Percentiles rank a stretch among this genome's conserved stretches.
phyloP scores from a whole-genome alignment of 2,797 vertebrate genomes.

The Notoglanidium macrostoma region DNA sequence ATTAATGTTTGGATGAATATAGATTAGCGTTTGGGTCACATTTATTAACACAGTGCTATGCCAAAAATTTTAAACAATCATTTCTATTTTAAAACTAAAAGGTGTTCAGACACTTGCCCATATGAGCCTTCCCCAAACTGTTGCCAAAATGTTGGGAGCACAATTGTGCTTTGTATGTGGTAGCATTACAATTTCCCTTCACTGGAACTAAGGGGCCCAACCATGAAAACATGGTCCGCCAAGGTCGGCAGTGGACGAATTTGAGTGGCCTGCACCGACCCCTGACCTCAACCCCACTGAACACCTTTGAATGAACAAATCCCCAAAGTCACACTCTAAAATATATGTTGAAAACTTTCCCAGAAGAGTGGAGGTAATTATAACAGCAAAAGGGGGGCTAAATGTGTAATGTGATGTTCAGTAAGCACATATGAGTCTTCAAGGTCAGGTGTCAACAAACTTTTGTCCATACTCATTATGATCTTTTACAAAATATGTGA shows the following conservation, averaged over 20 bases:
- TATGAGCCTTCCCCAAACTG: not conserved
- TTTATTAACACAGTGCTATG: not conserved
- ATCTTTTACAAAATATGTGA: not conserved
- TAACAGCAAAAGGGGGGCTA: not conserved
- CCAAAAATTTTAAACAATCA: not conserved
- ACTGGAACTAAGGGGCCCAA: not conserved
- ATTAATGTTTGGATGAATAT: not conserved
- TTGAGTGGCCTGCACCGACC: not conserved
- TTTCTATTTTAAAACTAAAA: not conserved
- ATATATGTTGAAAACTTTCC: not conserved
- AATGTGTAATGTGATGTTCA: not conserved
- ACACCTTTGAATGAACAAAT: not conserved
- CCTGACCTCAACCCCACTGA: not conserved
- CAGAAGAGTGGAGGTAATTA: not conserved
- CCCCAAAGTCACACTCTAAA: not conserved
- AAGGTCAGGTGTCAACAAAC: not conserved
- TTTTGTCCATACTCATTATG: not conserved
- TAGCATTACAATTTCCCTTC: not conserved
- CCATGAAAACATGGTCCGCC: not conserved
- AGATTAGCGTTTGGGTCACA: not conserved
- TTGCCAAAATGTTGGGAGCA: not conserved
- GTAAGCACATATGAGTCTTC: not conserved
- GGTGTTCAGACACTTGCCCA: not conserved
- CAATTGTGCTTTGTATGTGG: not conserved
- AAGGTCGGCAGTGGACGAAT: not conserved